Base-by-base conservation (phyloP, 37 sponge, comb jelly and placozoan species). In the Haliclona indistincta region DNA sequence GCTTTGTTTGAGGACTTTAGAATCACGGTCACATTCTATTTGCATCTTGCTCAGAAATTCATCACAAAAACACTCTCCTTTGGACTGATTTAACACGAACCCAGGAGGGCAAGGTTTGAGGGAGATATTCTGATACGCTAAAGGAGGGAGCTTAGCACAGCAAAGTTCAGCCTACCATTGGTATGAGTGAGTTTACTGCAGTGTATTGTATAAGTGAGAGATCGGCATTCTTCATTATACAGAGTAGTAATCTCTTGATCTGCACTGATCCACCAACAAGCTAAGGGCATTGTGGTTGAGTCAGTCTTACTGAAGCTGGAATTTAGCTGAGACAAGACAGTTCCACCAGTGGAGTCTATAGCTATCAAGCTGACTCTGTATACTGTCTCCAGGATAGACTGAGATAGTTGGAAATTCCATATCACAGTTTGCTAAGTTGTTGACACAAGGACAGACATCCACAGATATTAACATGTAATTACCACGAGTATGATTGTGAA, bases 231-330 rank as follows among this genome's bases (percentile, higher is more conserved):
- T 25, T 26, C 28, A 61, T 25, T 8, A 61, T 13, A n/a, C 10
- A 61, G 63, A 13, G 63, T n/a, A 61, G 7, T 61, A 26, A 61
- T 61, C 28, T 61, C 63, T 61, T 61, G 63, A 26, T 25, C 63
- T 20, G 63, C 8, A 11, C 10, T 8, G 7, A 61, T 8, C 22
- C 28, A n/a, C 63, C 63, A 61, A 20, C 28, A 10, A 22, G 22
- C 17, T n/a, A 61, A n/a, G 30, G 63, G 30, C 22, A 25, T 13
- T 22, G 15, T 26, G 8, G 63, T 61, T 25, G 22, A 13, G 30
- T 61, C 15, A 11, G 28, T 8, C 15, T 11, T 61, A 61, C 63
- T 61, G 28, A 61, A n/a, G 15, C 63, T 61, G 63, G 63, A 10
- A 61, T 61, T 61, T 26, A 61, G 8, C 28, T 61, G 63, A 61